Base-by-base conservation (phyloP, 1,140 invertebrate species). In the Drosophila lacertosa region DNA sequence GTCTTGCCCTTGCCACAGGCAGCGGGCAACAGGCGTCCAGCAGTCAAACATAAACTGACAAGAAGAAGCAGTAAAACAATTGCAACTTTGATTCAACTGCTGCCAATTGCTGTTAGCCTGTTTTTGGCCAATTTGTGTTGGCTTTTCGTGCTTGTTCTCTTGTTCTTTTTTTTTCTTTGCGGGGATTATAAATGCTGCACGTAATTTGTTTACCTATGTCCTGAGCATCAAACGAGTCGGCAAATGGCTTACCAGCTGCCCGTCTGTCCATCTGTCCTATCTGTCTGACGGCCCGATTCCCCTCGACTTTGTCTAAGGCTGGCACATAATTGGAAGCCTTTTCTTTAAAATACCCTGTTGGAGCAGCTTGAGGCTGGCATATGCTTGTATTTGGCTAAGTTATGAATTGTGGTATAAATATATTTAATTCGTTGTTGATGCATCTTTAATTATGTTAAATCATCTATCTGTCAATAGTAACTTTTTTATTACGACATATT, bases 151-250 rank as follows among this genome's bases (percentile, higher is more conserved):
- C 37, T 44, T 44, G 10, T 22, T 29, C 15, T 13, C 10, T n/a
- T 22, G 20, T 13, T 33, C 33, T 64, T 60, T 24, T 45, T 16
- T 67, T 50, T 48, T 60, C 55, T 54, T 45, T 20, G 24, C 13
- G 35, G 54, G 62, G 79, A 83, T 83, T 83, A 83, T 83, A 83
- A 79, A 80, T 79, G 69, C 63, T 72, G 73, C 63, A 73, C 73
- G 73, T 72, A 76, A 76, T 76, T 84, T 80, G 81, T 80, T 84
- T 77, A 74, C 72, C 71, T 55, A 29, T 48, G 51, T 67, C 50
- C 70, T 44, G 40, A 65, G 68, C 76, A 53, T 74, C 81, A 74
- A 86, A 74, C 60, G 81, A 66, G 68, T 44, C 62, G 67, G 50
- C 50, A 69, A 69, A 65, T 50, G 63, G 80, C 79, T 84, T 80